These are phyloP conservation scores for Struthidea cinerea DNA, from an alignment of 2,113 vertebrate species.

Conservation along the genomic window DNA sequence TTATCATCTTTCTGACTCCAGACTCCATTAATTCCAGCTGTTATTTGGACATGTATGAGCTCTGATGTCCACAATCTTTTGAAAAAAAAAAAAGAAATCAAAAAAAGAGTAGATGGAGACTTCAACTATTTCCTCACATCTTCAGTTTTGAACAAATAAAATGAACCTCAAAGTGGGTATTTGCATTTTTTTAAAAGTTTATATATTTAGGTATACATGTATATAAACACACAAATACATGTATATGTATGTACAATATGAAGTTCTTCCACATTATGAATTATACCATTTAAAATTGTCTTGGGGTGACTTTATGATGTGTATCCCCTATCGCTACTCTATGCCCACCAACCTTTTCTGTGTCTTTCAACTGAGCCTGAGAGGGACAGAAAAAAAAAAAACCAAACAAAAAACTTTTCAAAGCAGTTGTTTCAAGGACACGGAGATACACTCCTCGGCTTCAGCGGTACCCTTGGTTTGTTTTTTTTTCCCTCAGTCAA, in stretches of 20 bases:
- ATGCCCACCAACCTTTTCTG: too few species aligned
- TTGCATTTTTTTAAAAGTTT: not conserved
- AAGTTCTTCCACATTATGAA: not conserved
- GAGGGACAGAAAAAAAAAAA: too few species aligned
- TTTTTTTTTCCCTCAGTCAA: too few species aligned
- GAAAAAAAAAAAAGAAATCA: not conserved
- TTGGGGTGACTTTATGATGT: too few species aligned
- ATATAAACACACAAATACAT: not conserved
- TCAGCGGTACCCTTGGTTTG: too few species aligned
- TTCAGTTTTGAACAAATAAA: not conserved
- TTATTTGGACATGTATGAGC: not conserved
- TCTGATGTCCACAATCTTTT: not conserved
- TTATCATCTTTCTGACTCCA: not conserved
- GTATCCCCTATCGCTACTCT: too few species aligned
- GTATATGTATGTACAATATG: too few species aligned
- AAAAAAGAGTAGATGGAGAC: not conserved
- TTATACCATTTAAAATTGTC: not conserved
- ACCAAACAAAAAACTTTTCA: too few species aligned
- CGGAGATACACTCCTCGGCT: too few species aligned
- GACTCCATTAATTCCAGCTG: not conserved
- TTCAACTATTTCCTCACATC: not conserved
- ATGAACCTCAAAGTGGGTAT: accelerated
- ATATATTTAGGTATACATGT: not conserved
- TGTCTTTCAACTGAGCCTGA: too few species aligned
- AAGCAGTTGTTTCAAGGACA: too few species aligned